Base-by-base conservation (phyloP, 2,888 invertebrate genomes). In the Epinotia brunnichana region DNA sequence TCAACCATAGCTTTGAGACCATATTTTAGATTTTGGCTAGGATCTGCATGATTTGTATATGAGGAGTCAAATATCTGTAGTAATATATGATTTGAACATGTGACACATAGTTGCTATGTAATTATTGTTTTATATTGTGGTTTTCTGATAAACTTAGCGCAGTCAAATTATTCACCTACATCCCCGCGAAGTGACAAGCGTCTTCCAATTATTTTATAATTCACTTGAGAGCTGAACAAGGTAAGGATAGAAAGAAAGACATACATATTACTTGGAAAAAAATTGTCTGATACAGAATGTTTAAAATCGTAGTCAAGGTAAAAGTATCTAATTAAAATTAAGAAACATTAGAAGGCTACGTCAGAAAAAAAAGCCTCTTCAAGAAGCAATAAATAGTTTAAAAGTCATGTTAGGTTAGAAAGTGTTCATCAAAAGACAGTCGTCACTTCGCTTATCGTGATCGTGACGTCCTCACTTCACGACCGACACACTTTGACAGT, bases 1-100 rank as follows among this genome's bases (percentile, higher is more conserved):
- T 48, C 4, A 48, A n/a, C n/a, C 75, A 74, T 75, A 74, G 74
- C 74, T 70, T 54, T 41, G 11, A 41, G 41, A 41, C 11, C 41
- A 69, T 60, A 44, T 44, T 3, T n/a, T 24, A 19, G 57, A 57
- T 57, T 57, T 35, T 44, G 57, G 44, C 67, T 29, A 5, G 15
- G 21, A 4, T 24, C 21, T 19, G 41, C 13, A 41, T 41, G 41
- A 41, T 44, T 44, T 44, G 15, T 44, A 44, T 44, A 15, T 44
- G 15, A 44, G 44, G 13, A 44, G 3, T 15, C 15, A 44, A 44
- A 44, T 44, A 15, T 44, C 3, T 15, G 3, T 44, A 44, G 15
- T 13, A 44, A 44, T 44, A 3, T 4, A 44, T 13, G 44, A 13
- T 13, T 13, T 44, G 13, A 44, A 44, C 44, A 15, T 44, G 44